These are phyloP conservation scores for Stylophora pistillata DNA, from an alignment of 64 coral and sea anemone species.

Conservation along the genomic window DNA sequence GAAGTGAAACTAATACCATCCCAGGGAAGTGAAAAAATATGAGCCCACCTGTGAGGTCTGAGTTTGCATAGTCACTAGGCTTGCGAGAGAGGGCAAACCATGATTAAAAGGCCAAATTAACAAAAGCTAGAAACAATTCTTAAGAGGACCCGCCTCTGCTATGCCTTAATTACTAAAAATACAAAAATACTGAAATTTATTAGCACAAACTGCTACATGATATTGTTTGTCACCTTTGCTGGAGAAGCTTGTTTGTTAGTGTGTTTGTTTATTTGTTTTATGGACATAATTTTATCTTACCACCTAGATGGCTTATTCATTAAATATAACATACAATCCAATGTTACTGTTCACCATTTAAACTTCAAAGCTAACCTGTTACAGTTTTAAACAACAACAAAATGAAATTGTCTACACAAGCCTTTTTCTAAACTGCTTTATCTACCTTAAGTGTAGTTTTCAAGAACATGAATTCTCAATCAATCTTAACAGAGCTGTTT, in stretches of 20 bases:
- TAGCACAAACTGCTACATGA: background rate
- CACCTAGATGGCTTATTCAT: no score
- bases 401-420: background rate
- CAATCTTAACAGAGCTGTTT: no score
- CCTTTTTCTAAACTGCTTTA: background rate
- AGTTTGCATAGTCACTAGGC: background rate
- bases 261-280: background rate
- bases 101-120: background rate
- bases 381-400: background rate
- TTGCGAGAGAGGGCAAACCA: background rate
- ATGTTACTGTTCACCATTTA: no score
- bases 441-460: background rate
- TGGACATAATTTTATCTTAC: background rate
- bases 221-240: background rate
- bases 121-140: constrained; percentile 5
- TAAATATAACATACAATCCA: no score
- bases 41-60: background rate
- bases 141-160: constrained; percentile 30
- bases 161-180: constrained; percentile 10
- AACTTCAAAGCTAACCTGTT: no score
- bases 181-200: constrained; percentile 48
- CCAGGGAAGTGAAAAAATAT: no score
- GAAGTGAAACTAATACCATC: background rate
- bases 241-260: background rate
- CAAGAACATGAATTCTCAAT: no score